phyloP scores from a whole-genome alignment of 2,113 vertebrate species.

The Proteles cristata region DNA sequence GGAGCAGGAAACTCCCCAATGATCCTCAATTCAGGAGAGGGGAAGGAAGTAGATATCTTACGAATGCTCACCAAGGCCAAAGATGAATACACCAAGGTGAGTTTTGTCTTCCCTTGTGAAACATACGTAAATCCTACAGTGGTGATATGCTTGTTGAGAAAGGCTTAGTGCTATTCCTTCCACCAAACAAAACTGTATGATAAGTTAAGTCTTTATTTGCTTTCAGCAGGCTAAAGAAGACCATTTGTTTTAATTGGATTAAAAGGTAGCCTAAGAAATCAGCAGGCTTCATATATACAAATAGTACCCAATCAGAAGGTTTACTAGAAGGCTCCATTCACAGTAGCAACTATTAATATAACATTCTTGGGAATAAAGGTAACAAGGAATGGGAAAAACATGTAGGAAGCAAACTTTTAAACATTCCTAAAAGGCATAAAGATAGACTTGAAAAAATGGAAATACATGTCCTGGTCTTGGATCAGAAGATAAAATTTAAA shows the following conservation, averaged over 20 bases:
- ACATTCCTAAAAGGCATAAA: background rate
- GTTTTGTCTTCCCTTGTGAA: conserved; percentile 14
- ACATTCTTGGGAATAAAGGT: conserved; percentile 33
- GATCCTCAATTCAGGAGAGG: conserved; percentile 82
- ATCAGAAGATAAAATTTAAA: conserved; percentile 5
- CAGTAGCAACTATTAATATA: background rate
- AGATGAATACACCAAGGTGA: conserved; percentile 95
- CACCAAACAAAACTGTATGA: background rate
- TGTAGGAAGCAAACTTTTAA: conserved; percentile 9
- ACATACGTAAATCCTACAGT: background rate
- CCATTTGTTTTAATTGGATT: conserved; percentile 12
- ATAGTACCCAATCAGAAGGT: background rate
- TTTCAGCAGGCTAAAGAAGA: background rate
- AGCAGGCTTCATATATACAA: background rate
- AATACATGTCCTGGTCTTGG: background rate
- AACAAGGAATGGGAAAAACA: background rate
- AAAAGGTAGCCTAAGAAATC: conserved; percentile 17
- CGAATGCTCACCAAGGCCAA: conserved; percentile 96
- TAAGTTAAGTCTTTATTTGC: background rate
- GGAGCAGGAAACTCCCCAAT: conserved; percentile 86
- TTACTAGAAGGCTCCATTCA: background rate
- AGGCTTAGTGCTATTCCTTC: background rate
- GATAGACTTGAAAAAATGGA: conserved; percentile 18
- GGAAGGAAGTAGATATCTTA: conserved; percentile 93
- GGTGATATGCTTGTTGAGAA: background rate